phyloP scores from a whole-genome alignment of 2,797 vertebrate species.

The Avahi laniger region DNA sequence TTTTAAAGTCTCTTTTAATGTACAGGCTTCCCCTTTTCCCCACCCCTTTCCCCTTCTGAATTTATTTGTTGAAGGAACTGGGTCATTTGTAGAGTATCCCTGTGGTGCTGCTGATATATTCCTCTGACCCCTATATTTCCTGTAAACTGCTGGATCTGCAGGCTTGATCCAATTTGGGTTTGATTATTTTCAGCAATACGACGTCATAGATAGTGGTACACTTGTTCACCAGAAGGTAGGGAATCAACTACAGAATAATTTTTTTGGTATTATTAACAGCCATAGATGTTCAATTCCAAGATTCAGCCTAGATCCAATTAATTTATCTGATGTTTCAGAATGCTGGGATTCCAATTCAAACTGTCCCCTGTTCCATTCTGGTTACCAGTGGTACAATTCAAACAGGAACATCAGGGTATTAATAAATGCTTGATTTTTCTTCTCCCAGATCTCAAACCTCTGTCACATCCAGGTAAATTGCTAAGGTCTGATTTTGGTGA shows the following conservation, averaged over 20 bases:
- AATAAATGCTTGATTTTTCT: not conserved
- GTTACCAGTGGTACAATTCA: not conserved
- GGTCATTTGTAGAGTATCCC: not conserved
- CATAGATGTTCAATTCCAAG: not conserved
- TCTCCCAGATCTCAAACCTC: not conserved
- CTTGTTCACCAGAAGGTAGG: not conserved
- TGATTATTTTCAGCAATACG: constrained; percentile 7
- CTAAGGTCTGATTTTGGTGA: not conserved
- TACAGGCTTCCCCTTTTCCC: not conserved
- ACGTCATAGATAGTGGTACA: not conserved
- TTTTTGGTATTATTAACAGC: not conserved
- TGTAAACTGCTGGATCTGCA: not conserved
- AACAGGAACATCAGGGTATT: not conserved
- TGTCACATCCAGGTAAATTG: not conserved
- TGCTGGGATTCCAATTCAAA: not conserved
- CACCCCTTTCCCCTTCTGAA: not conserved
- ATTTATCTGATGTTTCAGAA: constrained; percentile 2
- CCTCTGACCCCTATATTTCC: not conserved
- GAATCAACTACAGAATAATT: not conserved
- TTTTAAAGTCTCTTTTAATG: not conserved
- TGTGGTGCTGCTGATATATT: not conserved
- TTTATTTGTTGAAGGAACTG: not conserved
- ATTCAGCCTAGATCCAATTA: not conserved
- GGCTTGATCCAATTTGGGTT: not conserved
- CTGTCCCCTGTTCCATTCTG: not conserved